Evolutionary conservation across 2,797 vertebrate genomes (phyloP).

Genomic region (Hippocampus kuda): DNA sequence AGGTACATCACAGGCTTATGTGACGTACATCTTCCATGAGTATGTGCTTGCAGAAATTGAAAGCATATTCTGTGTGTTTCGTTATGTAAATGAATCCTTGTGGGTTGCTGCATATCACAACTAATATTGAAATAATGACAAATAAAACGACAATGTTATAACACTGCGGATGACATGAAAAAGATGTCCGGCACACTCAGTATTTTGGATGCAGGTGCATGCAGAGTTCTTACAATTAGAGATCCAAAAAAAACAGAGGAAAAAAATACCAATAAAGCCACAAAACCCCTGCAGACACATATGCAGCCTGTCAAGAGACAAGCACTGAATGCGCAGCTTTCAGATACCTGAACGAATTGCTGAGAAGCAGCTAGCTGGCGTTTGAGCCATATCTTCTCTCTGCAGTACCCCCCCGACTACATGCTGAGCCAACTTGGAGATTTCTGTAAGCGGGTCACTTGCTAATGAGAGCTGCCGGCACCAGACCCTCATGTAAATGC

Average conservation of each 20-base stretch:
- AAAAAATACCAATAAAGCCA: constrained; percentile 38
- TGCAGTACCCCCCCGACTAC: constrained; percentile 31
- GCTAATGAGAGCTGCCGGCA: constrained; percentile 29
- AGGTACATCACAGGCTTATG: constrained; percentile 4
- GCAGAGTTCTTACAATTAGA: constrained; percentile 5
- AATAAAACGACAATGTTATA: constrained; percentile 12
- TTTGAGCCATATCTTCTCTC: constrained; percentile 42
- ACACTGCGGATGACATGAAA: constrained; percentile 23
- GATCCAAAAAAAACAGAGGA: neutral
- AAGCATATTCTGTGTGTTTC: constrained; percentile 1
- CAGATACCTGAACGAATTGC: constrained; percentile 47
- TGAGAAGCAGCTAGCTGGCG: constrained; percentile 36
- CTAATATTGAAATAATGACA: constrained; percentile 21
- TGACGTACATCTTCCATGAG: constrained; percentile 12
- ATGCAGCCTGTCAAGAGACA: constrained; percentile 39
- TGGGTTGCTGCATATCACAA: constrained; percentile 22
- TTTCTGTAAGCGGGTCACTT: constrained; percentile 41
- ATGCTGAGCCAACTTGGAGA: constrained; percentile 42
- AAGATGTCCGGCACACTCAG: neutral
- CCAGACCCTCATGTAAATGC: constrained; percentile 12
- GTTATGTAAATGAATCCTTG: constrained; percentile 19
- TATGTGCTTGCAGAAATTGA: constrained; percentile 8
- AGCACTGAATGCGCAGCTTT: constrained; percentile 31
- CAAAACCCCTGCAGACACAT: constrained; percentile 35
- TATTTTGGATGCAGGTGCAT: constrained; percentile 23